These are phyloP conservation scores for Chloroclysta siterata DNA, from an alignment of 2,888 invertebrate genomes.

Conservation along the genomic window DNA sequence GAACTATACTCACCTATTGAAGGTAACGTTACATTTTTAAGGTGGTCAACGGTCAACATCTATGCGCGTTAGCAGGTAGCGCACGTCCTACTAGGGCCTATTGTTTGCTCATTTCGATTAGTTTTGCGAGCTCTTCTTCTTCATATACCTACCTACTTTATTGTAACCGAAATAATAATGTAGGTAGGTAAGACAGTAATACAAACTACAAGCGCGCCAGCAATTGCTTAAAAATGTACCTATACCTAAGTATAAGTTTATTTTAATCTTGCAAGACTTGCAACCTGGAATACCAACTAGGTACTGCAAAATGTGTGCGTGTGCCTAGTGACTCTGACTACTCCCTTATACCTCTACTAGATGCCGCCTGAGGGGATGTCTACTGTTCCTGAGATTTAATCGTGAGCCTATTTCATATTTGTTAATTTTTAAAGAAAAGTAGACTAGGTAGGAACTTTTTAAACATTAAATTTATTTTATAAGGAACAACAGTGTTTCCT, in stretches of 20 bases:
- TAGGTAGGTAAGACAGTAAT: background rate
- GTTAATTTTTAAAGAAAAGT: too few relatives aligned
- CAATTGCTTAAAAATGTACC: too few relatives aligned
- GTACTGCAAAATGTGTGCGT: background rate
- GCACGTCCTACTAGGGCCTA: constrained; percentile 59
- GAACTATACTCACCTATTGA: background rate
- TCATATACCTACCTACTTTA: constrained; percentile 7
- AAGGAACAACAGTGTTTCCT: background rate
- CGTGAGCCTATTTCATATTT: too few relatives aligned
- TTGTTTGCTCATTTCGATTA: constrained; percentile 60
- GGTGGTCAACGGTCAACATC: constrained; percentile 5
- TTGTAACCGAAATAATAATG: constrained; percentile 11
- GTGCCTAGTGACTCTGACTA: too few relatives aligned
- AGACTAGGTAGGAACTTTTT: too few relatives aligned
- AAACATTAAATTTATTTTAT: too few relatives aligned
- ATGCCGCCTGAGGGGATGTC: too few relatives aligned
- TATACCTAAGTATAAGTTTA: too few relatives aligned
- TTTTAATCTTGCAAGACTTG: too few relatives aligned
- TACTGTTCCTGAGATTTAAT: too few relatives aligned
- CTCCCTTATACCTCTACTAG: too few relatives aligned
- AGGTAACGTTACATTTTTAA: background rate
- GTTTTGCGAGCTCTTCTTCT: constrained; percentile 35
- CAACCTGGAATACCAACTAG: background rate
- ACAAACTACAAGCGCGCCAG: too few relatives aligned
- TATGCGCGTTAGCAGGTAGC: constrained; percentile 37